phyloP scores from a whole-genome alignment of 2,888 invertebrate species.

The Chydorus sphaericus region DNA sequence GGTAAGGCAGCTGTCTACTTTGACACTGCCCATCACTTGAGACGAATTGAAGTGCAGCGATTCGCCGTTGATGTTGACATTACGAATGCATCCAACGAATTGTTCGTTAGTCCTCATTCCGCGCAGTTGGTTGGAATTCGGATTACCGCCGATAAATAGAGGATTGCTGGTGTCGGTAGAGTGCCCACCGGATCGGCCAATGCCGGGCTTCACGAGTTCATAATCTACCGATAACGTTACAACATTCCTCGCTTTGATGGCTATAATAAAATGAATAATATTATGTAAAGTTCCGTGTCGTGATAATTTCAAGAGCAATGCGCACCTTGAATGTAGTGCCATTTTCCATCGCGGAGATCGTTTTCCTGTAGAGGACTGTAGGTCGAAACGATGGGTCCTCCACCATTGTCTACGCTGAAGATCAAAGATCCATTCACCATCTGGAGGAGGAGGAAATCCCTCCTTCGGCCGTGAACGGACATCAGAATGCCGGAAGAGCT shows the following conservation, averaged over 20 bases:
- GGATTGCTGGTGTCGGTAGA: slow-evolving; percentile 62
- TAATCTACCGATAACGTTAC: slow-evolving; percentile 77
- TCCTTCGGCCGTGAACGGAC: slow-evolving; percentile 66
- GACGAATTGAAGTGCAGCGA: slow-evolving; percentile 21
- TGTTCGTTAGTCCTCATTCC: slow-evolving; percentile 51
- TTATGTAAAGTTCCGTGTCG: slow-evolving; percentile 21
- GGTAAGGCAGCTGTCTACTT: slow-evolving; percentile 62
- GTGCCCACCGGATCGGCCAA: slow-evolving; percentile 45
- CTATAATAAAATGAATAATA: slow-evolving; percentile 31
- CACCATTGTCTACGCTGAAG: slow-evolving; percentile 68
- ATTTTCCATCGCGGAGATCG: slow-evolving; percentile 80
- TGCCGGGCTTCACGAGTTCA: slow-evolving; percentile 52
- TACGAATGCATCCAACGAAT: slow-evolving; percentile 61
- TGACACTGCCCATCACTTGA: slow-evolving; percentile 54
- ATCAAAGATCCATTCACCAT: slow-evolving; percentile 70
- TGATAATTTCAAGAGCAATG: too few relatives aligned
- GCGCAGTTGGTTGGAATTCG: slow-evolving; percentile 33
- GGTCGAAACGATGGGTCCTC: slow-evolving; percentile 55
- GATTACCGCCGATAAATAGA: slow-evolving; percentile 81
- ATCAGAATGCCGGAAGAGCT: slow-evolving; percentile 69
- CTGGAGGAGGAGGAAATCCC: slow-evolving; percentile 73
- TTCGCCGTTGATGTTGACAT: slow-evolving; percentile 23
- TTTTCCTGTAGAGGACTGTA: slow-evolving; percentile 44
- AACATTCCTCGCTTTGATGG: slow-evolving; percentile 77
- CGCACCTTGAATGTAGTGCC: slow-evolving; percentile 61